Evolutionary conservation across 2,113 vertebrate species (phyloP).

Genomic region (Struthio camelus): DNA sequence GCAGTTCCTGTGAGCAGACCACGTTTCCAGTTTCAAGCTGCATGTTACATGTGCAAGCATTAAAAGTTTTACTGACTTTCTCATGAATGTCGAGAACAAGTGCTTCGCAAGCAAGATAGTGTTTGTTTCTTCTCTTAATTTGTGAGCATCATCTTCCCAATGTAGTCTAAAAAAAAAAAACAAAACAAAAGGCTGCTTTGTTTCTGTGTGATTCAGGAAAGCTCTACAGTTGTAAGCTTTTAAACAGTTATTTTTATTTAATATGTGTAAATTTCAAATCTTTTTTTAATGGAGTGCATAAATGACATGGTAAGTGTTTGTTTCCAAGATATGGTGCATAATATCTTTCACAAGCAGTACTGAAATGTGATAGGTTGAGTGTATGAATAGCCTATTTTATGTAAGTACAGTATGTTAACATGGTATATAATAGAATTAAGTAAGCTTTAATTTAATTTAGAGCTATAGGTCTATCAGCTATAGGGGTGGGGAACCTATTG

Average conservation of each 20-base stretch:
- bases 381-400: conserved; percentile 58
- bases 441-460: conserved; percentile 40
- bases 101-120: neutral
- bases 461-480: neutral
- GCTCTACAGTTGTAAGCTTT: conserved; percentile 4
- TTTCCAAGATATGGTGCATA: conserved; percentile 23
- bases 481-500: conserved; percentile 17
- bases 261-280: conserved; percentile 47
- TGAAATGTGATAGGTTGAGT: conserved; percentile 40
- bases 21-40: neutral
- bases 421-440: conserved; percentile 38
- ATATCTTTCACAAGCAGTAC: conserved; percentile 28
- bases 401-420: conserved; percentile 51
- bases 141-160: conserved; percentile 11
- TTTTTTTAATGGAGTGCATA: conserved; percentile 49
- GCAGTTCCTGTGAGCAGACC: neutral
- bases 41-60: neutral
- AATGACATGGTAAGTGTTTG: conserved; percentile 45
- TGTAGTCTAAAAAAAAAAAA: neutral
- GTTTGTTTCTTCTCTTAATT: neutral
- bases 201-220: conserved; percentile 28
- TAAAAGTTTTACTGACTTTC: conserved; percentile 30
- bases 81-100: neutral
- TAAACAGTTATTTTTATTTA: conserved; percentile 45
- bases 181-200: conserved; percentile 15